Evolutionary conservation across 2,888 invertebrate genomes (phyloP).

Genomic region (Aleiodes testaceus): DNA sequence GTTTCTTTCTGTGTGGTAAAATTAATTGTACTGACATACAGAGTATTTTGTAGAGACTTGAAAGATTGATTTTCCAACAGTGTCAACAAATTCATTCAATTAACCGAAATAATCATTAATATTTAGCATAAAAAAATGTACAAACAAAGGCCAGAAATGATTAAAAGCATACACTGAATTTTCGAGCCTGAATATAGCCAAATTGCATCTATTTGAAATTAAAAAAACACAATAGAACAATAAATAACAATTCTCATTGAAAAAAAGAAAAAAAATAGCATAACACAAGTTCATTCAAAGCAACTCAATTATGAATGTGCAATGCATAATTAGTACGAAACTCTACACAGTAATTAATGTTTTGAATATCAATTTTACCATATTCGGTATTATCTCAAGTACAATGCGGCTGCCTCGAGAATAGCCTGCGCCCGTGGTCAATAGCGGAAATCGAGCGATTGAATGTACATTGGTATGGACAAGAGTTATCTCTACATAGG

Average conservation of each 20-base stretch:
- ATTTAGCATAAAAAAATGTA: too few species aligned
- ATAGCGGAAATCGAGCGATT: slow-evolving; percentile 30
- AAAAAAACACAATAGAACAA: too few species aligned
- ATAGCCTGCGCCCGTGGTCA: background rate
- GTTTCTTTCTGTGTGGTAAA: background rate
- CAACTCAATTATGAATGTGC: too few species aligned
- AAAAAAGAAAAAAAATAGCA: too few species aligned
- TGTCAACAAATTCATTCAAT: too few species aligned
- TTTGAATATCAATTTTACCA: slow-evolving; percentile 1
- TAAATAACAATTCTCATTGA: too few species aligned
- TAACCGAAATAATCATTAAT: too few species aligned
- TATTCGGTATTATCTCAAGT: slow-evolving; percentile 7
- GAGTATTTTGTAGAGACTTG: slow-evolving; percentile 1
- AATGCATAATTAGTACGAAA: background rate
- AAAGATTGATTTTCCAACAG: background rate
- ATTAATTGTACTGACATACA: background rate
- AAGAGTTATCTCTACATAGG: slow-evolving; percentile 16
- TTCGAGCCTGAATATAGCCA: too few species aligned
- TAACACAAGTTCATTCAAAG: too few species aligned
- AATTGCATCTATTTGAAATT: too few species aligned
- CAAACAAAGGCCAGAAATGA: too few species aligned
- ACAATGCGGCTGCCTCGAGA: slow-evolving; percentile 4
- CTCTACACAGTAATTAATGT: background rate
- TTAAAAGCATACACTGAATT: too few species aligned
- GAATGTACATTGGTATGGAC: slow-evolving; percentile 23